Conservation (phyloP, 2,888 invertebrate genomes). For the Ceramica pisi region DNA sequence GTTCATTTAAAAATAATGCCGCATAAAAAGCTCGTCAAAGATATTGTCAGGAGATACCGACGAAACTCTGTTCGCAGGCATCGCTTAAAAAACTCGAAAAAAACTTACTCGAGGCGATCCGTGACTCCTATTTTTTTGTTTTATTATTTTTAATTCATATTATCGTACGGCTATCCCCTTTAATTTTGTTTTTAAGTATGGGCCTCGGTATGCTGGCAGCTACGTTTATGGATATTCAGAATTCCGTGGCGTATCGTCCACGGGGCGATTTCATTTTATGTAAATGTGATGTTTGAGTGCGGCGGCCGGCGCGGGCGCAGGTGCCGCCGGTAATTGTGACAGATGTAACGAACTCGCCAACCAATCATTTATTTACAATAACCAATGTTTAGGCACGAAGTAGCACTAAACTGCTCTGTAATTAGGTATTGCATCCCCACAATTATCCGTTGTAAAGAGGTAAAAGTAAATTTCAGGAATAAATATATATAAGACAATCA, state of each 20-base stretch:
- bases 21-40: constrained; percentile 90
- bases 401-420: constrained; percentile 57
- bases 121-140: constrained; percentile 90
- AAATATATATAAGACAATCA: constrained; percentile 3
- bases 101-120: constrained; percentile 90
- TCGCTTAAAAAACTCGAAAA: constrained; percentile 85
- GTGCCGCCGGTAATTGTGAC: constrained; percentile 84
- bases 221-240: constrained; percentile 90
- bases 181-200: constrained; percentile 91
- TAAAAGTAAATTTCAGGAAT: constrained; percentile 31
- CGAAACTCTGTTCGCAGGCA: constrained; percentile 87
- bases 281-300: constrained; percentile 79
- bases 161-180: constrained; percentile 91
- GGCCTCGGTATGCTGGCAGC: constrained; percentile 89
- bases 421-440: constrained; percentile 50
- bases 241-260: constrained; percentile 87
- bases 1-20: constrained; percentile 90
- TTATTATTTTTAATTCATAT: constrained; percentile 91
- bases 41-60: constrained; percentile 90
- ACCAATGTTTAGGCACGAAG: constrained; percentile 63
- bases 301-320: constrained; percentile 67
- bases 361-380: constrained; percentile 66
- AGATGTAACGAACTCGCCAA: constrained; percentile 77
- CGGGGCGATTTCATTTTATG: constrained; percentile 87
- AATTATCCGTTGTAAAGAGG: constrained; percentile 58